Conservation (phyloP, 2,113 vertebrate species). For the Pleuronectes platessa region DNA sequence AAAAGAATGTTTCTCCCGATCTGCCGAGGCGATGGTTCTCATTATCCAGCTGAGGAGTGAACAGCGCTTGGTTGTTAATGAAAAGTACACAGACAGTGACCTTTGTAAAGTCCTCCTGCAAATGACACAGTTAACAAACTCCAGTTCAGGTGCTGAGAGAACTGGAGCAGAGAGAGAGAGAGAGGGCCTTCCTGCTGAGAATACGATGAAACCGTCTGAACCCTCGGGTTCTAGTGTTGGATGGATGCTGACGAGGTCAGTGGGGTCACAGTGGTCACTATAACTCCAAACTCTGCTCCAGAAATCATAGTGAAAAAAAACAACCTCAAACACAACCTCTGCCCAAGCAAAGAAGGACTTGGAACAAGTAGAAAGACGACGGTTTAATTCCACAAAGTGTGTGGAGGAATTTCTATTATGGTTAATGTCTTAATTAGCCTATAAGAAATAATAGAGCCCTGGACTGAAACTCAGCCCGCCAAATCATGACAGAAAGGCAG, state of each 20-base stretch:
- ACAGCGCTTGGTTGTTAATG: constrained; percentile 73
- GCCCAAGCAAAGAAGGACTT: constrained; percentile 62
- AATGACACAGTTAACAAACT: constrained; percentile 72
- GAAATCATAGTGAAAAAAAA: constrained; percentile 63
- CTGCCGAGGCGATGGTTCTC: constrained; percentile 78
- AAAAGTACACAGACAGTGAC: constrained; percentile 79
- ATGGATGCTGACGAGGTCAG: constrained; percentile 59
- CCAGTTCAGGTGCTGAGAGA: constrained; percentile 46
- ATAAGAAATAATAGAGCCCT: constrained; percentile 84
- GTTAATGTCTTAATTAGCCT: constrained; percentile 84
- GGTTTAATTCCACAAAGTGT: constrained; percentile 66
- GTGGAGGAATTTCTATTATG: constrained; percentile 80
- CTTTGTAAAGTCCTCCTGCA: constrained; percentile 74
- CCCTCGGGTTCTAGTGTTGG: constrained; percentile 25
- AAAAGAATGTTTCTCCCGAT: constrained; percentile 79
- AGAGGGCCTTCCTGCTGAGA: constrained; percentile 24
- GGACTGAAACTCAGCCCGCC: constrained; percentile 70
- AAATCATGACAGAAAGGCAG: constrained; percentile 82
- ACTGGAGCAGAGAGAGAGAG: constrained; percentile 29
- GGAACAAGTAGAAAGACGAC: constrained; percentile 75
- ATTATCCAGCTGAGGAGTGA: constrained; percentile 75
- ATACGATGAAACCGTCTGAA: constrained; percentile 23
- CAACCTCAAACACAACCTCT: constrained; percentile 58
- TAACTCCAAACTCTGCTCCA: constrained; percentile 53
- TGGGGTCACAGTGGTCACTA: constrained; percentile 66